Conservation (phyloP, 2,888 invertebrate genomes). For the Drosophila rellima region DNA sequence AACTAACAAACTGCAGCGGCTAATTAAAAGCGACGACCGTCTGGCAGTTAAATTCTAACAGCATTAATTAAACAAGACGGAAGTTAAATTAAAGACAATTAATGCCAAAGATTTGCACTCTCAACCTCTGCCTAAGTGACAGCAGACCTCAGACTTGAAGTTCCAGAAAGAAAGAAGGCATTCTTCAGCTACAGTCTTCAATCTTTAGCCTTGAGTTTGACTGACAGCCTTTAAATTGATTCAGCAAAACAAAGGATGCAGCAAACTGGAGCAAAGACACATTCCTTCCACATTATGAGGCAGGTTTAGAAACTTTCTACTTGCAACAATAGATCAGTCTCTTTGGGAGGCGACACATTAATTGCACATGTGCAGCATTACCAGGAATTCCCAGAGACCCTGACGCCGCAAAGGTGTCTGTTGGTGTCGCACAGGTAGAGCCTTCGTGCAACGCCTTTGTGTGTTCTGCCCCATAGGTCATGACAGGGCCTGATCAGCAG, state of each 20-base stretch:
- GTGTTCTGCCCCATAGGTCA: constrained; percentile 42
- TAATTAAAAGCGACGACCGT: constrained; percentile 54
- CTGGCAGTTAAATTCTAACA: constrained; percentile 50
- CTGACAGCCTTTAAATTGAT: constrained; percentile 52
- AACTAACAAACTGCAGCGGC: constrained; percentile 15
- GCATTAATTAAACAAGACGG: constrained; percentile 70
- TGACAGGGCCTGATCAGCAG: constrained; percentile 7
- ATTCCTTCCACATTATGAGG: constrained; percentile 5
- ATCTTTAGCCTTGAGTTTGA: constrained; percentile 31
- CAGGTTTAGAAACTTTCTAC: constrained; percentile 11
- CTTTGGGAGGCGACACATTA: constrained; percentile 32
- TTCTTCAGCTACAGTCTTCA: constrained; percentile 14
- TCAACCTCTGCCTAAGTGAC: constrained; percentile 39
- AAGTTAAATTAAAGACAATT: constrained; percentile 79
- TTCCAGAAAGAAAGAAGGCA: constrained; percentile 1
- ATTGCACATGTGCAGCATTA: constrained; percentile 47
- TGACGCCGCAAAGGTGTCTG: constrained; percentile 49
- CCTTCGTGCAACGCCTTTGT: constrained; percentile 31
- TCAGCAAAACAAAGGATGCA: constrained; percentile 31
- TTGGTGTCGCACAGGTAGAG: constrained; percentile 48
- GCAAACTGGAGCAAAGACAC: constrained; percentile 19
- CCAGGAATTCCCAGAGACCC: constrained; percentile 56
- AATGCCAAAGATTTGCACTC: constrained; percentile 65
- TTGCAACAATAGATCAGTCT: constrained; percentile 12
- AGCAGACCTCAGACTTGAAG: neutral